Evolutionary conservation across 2,113 vertebrate species (phyloP).

Genomic region (Girardinichthys multiradiatus): DNA sequence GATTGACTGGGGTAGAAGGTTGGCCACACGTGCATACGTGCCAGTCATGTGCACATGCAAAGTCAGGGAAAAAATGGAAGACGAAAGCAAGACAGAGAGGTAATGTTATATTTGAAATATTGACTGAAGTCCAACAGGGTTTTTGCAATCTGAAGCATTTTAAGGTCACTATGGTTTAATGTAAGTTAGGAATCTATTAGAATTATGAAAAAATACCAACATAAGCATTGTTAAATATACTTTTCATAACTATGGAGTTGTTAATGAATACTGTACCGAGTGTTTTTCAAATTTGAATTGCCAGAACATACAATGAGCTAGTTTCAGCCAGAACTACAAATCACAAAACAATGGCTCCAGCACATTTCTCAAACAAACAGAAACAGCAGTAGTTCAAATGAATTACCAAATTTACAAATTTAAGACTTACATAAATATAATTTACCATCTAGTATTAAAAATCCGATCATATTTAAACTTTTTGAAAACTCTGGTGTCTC

Average conservation of each 20-base stretch:
- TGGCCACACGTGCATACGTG: conserved; percentile 66
- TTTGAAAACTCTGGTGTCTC: not conserved
- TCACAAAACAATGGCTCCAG: no score
- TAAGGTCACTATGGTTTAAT: no score
- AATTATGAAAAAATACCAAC: no score
- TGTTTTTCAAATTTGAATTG: not conserved
- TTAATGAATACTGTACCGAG: no score
- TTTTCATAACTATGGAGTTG: not conserved
- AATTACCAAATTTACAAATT: not conserved
- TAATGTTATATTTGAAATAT: conserved; percentile 60
- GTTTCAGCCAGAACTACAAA: not conserved
- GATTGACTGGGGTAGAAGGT: conserved; percentile 73
- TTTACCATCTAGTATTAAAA: not conserved
- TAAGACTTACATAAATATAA: not conserved
- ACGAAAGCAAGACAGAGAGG: conserved; percentile 10
- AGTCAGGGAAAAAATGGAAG: conserved; percentile 6
- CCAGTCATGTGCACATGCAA: conserved; percentile 39
- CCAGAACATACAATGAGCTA: not conserved
- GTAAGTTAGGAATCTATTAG: no score
- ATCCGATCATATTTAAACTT: not conserved
- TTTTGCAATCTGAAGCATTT: not conserved
- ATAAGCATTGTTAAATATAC: not conserved
- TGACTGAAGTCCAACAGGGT: conserved; percentile 37
- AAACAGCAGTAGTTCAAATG: not conserved
- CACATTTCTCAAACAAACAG: no score